Percentiles rank a stretch among this genome's conserved stretches.
phyloP scores from a whole-genome alignment of 2,113 vertebrate species.

The Hydropotes inermis region DNA sequence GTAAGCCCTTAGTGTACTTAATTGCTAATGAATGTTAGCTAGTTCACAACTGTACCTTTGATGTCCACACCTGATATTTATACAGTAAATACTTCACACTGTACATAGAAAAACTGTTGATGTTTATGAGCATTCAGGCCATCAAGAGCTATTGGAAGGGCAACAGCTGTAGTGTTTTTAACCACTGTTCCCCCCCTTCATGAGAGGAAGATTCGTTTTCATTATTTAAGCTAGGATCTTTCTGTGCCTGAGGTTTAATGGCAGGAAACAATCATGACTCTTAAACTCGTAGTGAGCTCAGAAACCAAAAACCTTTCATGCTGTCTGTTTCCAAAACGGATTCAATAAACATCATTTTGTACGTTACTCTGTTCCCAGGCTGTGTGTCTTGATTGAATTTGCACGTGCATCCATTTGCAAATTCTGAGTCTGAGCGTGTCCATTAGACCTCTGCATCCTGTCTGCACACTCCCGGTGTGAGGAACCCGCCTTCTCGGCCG shows the following conservation, averaged over 20 bases:
- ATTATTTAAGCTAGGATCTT: not conserved
- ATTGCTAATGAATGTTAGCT: not conserved
- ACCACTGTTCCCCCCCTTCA: not conserved
- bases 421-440: not conserved
- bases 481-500: not conserved
- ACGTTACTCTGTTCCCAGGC: accelerated
- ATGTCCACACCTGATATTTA: not conserved
- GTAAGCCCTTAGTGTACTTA: not conserved
- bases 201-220: not conserved
- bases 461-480: not conserved
- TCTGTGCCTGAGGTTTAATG: not conserved
- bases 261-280: not conserved
- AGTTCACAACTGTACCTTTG: not conserved
- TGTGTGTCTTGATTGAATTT: not conserved
- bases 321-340: not conserved
- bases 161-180: not conserved
- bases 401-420: not conserved
- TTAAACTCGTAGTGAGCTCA: not conserved
- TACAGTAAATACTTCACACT: not conserved
- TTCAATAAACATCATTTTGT: slow-evolving; percentile 34
- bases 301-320: not conserved
- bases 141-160: not conserved
- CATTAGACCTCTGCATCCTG: not conserved
- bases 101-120: not conserved
- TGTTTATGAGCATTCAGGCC: not conserved